Base-by-base conservation (phyloP, 2,888 invertebrate species). In the Drosophila niveifrons region DNA sequence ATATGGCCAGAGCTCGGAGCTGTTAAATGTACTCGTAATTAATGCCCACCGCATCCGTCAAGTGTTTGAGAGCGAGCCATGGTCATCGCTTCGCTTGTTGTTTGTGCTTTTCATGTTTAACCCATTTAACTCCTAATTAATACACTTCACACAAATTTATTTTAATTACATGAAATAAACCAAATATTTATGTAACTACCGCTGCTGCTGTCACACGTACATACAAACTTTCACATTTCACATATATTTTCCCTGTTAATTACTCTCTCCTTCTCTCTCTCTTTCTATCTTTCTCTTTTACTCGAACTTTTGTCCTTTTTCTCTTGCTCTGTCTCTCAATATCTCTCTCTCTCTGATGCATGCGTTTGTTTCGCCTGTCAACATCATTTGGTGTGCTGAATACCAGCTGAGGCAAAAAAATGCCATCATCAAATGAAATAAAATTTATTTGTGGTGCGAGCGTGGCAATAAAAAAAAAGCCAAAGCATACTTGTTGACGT, bases 41-140 rank as follows among this genome's bases (percentile, higher is more conserved):
- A 81, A 81, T 85, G 76, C 34, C 41, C 61, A 55, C 51, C 75
- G 63, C 71, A 78, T 77, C 58, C 75, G 53, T 70, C 75, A 77
- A 78, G 48, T 55, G 69, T 55, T 77, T 57, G 55, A 48, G 31
- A 53, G 53, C 23, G 23, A n/a, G n/a, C 52, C 48, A 47, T 50
- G 44, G 57, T 50, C 23, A 47, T 41, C 51, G 31, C 43, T 70
- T 34, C 47, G 57, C 7, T 15, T 51, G 71, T 4, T 46, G 59
- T 43, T 29, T 72, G 53, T 61, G 66, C 65, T 67, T 71, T 67
- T 76, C 71, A 75, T 72, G 76, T 72, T 84, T 88, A 84, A 88
- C 83, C 83, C 87, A 83, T 86, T 88, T 85, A 88, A 85, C 83
- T 83, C 83, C 85, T 86, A 85, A 85, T 85, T 88, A 85, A 85